Evolutionary conservation across 2,113 vertebrate species (phyloP).

Genomic region (Cranoglanis bouderius): DNA sequence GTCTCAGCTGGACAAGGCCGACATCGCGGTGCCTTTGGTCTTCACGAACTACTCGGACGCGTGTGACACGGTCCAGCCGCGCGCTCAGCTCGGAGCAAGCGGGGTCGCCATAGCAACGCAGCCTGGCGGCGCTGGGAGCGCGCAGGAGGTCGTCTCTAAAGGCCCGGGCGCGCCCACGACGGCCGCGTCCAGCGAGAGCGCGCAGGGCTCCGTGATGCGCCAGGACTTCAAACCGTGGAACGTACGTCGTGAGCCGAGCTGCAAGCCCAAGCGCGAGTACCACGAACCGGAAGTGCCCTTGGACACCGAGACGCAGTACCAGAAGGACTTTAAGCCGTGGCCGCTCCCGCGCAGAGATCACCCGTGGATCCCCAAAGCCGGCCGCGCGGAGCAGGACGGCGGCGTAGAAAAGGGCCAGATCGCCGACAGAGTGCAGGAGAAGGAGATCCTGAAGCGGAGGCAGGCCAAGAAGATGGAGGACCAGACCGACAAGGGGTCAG

Average conservation of each 20-base stretch:
- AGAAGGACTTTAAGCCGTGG: constrained; percentile 96
- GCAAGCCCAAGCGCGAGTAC: constrained; percentile 90
- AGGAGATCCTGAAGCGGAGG: constrained; percentile 66
- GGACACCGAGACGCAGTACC: constrained; percentile 92
- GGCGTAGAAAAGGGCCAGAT: constrained; percentile 76
- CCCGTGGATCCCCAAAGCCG: constrained; percentile 91
- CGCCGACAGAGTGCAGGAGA: constrained; percentile 75
- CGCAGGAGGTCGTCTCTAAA: constrained; percentile 67
- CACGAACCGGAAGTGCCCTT: constrained; percentile 89
- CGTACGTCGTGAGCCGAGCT: constrained; percentile 89
- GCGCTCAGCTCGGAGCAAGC: constrained; percentile 67
- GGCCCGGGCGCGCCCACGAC: constrained; percentile 68
- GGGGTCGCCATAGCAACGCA: constrained; percentile 83
- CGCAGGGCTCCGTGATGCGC: constrained; percentile 87
- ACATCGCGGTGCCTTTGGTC: constrained; percentile 93
- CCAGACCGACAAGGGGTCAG: constrained; percentile 45
- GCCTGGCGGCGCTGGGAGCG: constrained; percentile 66
- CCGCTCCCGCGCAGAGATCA: constrained; percentile 89
- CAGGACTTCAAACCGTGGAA: constrained; percentile 95
- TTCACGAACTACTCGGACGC: constrained; percentile 93
- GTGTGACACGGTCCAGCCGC: constrained; percentile 81
- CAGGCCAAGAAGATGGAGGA: constrained; percentile 55
- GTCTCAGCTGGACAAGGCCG: constrained; percentile 95
- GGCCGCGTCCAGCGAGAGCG: constrained; percentile 59
- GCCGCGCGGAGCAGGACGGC: constrained; percentile 62